Base-by-base conservation (phyloP, 2,797 vertebrate species). In the Sebastes itinus region DNA sequence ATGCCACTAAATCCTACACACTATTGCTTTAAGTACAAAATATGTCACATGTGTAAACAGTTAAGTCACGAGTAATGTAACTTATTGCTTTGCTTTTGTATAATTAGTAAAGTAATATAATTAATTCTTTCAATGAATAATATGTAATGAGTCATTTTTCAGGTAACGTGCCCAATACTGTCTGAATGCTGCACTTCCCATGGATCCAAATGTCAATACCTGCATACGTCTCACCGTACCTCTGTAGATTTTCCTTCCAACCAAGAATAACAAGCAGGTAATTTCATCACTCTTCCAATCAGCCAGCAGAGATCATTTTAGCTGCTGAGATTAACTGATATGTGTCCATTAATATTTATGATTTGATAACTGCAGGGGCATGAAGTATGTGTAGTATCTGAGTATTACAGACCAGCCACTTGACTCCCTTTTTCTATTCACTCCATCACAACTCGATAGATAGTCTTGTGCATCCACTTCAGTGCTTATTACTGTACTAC, bases 311-410 rank as follows among this genome's bases (percentile, higher is more conserved):
- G 46, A 74, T 67, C 64, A 66, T 23, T 28, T 56, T 70, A 32
- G 42, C 58, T 49, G 2, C 28, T 8, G 32, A 79, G 70, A 85
- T 72, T 65, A 32, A 62, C 63, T 66, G 63, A 84, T 64, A 59
- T 10, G 23, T 61, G 68, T 10, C 25, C 72, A 70, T 87, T 71
- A 68, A 82, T 82, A 85, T 87, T 68, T 20, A 80, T 85, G 32
- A 22, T 60, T 5, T 68, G 22, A 77, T 68, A 64, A 60, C 77
- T 33, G 70, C 52, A 60, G 72, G 74, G 77, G 18, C n/a, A 10
- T n/a, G 12, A 55, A 12, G 59, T 55, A 54, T 77, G 46, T 74
- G 20, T 20, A 20, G 28, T 25, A 73, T 64, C 68, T 54, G 52
- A 56, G 46, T 7, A 56, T 38, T 25, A 52, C 18, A 32, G 64